Conservation (phyloP, 2,113 vertebrate species). For the Loxodonta africana region DNA sequence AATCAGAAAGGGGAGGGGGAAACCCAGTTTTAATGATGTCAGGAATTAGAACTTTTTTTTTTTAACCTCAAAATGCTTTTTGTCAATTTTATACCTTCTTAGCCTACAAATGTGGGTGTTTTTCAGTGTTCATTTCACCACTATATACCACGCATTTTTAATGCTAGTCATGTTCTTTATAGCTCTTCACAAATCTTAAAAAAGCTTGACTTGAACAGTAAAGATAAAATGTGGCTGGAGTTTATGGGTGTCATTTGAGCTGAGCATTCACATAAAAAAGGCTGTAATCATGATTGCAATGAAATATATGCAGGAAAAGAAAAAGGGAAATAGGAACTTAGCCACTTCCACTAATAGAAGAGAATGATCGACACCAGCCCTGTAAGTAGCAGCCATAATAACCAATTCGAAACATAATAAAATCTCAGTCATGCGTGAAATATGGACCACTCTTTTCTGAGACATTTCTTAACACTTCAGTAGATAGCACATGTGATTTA, state of each 20-base stretch:
- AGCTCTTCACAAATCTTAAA: constrained; percentile 57
- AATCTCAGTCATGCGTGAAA: constrained; percentile 28
- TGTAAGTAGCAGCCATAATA: constrained; percentile 1
- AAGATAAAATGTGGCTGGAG: constrained; percentile 59
- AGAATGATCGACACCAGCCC: background rate
- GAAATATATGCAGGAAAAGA: constrained; percentile 66
- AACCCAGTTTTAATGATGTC: constrained; percentile 38
- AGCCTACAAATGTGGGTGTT: background rate
- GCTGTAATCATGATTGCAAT: constrained; percentile 46
- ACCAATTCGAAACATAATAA: background rate
- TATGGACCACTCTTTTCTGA: background rate
- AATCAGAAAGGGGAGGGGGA: background rate
- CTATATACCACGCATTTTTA: constrained; percentile 51
- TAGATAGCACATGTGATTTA: background rate
- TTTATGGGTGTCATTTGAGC: constrained; percentile 62
- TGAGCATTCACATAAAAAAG: constrained; percentile 66
- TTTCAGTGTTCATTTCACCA: constrained; percentile 22
- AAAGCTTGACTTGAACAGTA: constrained; percentile 28
- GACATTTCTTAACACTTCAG: background rate
- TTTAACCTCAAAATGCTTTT: constrained; percentile 42
- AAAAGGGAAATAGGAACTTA: background rate
- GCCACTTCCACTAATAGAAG: background rate
- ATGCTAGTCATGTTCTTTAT: constrained; percentile 51
- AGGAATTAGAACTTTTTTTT: constrained; percentile 21
- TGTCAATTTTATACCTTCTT: constrained; percentile 47